Evolutionary conservation across 2,113 vertebrate species (phyloP).

Genomic region (Noctilio leporinus): DNA sequence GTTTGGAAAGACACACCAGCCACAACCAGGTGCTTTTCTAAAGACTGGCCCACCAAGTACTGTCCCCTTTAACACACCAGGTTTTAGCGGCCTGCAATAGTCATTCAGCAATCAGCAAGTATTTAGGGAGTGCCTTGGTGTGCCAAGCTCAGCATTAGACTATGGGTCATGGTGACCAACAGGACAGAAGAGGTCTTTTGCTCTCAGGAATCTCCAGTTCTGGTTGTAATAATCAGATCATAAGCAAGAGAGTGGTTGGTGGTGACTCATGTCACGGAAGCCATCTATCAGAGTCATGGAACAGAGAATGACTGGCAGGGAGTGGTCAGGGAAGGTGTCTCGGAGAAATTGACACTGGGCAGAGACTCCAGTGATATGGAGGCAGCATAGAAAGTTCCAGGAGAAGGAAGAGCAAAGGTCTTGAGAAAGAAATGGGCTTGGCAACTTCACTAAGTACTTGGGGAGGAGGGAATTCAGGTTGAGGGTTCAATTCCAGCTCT

Average conservation of each 20-base stretch:
- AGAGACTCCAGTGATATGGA: neutral
- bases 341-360: neutral
- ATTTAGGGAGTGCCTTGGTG: neutral
- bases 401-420: neutral
- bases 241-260: neutral
- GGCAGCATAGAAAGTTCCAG: neutral
- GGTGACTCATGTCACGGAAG: neutral
- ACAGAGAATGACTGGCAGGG: fast-evolving
- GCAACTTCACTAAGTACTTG: neutral
- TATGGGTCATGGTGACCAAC: neutral
- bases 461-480: neutral
- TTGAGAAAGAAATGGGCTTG: neutral
- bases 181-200: neutral
- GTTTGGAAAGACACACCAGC: neutral
- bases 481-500: neutral
- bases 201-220: neutral
- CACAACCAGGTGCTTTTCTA: neutral
- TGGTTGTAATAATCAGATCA: neutral
- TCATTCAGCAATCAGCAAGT: neutral
- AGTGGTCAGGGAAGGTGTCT: neutral
- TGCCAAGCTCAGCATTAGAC: neutral
- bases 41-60: neutral
- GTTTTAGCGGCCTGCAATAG: neutral
- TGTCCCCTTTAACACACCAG: neutral
- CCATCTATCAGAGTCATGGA: neutral